Base-by-base conservation (phyloP, 2,113 vertebrate species). In the Odontesthes bonariensis region DNA sequence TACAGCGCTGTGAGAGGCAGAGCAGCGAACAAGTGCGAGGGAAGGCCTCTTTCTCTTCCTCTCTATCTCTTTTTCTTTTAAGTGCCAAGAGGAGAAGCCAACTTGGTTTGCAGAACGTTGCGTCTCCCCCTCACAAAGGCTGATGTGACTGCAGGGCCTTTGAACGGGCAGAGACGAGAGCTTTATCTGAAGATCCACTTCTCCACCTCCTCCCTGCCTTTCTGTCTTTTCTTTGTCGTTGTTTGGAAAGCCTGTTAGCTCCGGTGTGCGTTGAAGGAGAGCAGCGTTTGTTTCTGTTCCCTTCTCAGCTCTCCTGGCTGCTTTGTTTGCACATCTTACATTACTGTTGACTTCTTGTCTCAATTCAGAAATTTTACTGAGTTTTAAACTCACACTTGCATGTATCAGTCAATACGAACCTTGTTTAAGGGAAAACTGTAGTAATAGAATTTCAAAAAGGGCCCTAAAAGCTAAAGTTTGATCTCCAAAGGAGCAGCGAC, bases 121-220 rank as follows among this genome's bases (percentile, higher is more conserved):
- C 73, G 87, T 90, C 82, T 90, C 86, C 84, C 77, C 76, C 87
- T 88, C 86, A 90, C 88, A 89, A 90, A 87, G 78, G 79, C 82
- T 74, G 91, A 87, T 80, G 83, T 90, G 88, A 88, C 93, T 91
- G 81, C 83, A 61, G 90, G 93, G 84, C 82, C 84, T 91, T 82
- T 86, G 76, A 79, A 20, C 63, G 78, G 83, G 85, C 90, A 85
- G 89, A 91, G 91, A 89, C 86, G 85, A 88, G 91, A 83, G 91
- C 88, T 92, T 92, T 92, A 92, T 93, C 90, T 92, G 83, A 65
- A 90, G 89, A 92, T 92, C 88, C 90, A 88, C 88, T 89, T 86
- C 88, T 89, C 86, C 88, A 58, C 89, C 89, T 86, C 83, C 86
- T 86, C 83, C 53, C 53, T 77, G 86, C 81, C 67, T 57, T 51